phyloP scores from a whole-genome alignment of 2,113 vertebrate genomes.

The Hemiscyllium ocellatum region DNA sequence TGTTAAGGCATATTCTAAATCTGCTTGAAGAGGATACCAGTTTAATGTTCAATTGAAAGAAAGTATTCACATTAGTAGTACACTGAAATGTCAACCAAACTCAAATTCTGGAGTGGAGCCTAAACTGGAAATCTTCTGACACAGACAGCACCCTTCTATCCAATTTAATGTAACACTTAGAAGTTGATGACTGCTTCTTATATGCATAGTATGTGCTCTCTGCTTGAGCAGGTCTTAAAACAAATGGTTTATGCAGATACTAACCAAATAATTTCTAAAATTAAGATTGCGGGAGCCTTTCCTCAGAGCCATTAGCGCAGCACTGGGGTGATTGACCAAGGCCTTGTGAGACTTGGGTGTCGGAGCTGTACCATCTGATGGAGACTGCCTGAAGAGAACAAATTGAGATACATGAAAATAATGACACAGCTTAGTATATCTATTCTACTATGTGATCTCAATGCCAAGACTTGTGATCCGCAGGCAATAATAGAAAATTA shows the following conservation, averaged over 20 bases:
- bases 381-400: slow-evolving; percentile 38
- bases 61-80: background rate
- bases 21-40: background rate
- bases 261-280: slow-evolving; percentile 38
- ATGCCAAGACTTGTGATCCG: background rate
- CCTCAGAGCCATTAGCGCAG: slow-evolving; percentile 38
- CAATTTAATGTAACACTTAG: background rate
- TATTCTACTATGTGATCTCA: background rate
- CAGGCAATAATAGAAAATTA: background rate
- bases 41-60: background rate
- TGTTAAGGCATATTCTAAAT: background rate
- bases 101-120: background rate
- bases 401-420: background rate
- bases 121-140: background rate
- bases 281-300: slow-evolving; percentile 38
- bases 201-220: background rate
- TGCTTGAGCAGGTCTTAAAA: background rate
- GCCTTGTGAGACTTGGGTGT: slow-evolving; percentile 30
- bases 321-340: slow-evolving; percentile 37
- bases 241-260: background rate
- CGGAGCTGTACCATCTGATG: slow-evolving; percentile 28
- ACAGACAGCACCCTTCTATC: background rate
- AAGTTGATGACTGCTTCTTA: background rate
- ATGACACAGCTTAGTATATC: background rate
- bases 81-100: background rate